phyloP scores from a whole-genome alignment of 2,888 invertebrate genomes.

The Dasysyrphus tricinctus region DNA sequence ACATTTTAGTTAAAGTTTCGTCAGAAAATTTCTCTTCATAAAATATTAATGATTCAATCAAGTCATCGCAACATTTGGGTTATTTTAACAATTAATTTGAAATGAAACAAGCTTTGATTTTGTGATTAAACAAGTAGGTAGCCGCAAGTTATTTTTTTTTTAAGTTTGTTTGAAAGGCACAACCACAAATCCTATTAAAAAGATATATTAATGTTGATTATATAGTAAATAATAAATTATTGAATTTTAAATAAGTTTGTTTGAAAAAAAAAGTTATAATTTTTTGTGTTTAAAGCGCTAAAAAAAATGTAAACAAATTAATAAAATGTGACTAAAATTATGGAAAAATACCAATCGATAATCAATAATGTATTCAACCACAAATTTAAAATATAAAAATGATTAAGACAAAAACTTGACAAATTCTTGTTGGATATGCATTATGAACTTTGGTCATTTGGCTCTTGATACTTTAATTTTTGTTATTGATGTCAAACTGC shows the following conservation, averaged over 20 bases:
- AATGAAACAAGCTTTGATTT: not conserved
- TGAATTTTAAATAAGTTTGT: not conserved
- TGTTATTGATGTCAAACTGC: too few relatives aligned
- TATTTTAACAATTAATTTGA: slow-evolving; percentile 3
- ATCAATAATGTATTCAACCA: not conserved
- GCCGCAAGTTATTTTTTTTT: not conserved
- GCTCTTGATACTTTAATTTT: too few relatives aligned
- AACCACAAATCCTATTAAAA: not conserved
- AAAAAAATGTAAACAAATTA: not conserved
- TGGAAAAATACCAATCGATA: not conserved
- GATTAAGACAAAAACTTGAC: not conserved
- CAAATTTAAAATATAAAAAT: not conserved
- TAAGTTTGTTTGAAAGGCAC: not conserved
- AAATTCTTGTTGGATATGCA: not conserved
- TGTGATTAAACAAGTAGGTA: not conserved
- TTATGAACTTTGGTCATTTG: not conserved
- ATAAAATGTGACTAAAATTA: not conserved
- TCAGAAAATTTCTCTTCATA: not conserved
- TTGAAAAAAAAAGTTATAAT: not conserved
- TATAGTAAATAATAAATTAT: not conserved
- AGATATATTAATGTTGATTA: not conserved
- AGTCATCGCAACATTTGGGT: not conserved
- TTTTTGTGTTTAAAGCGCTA: not conserved
- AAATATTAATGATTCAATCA: not conserved
- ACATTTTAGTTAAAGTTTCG: not conserved